Percentiles rank a stretch among this genome's conserved stretches.
Conservation (phyloP, 2,113 vertebrate genomes). For the Psettodes erumei region DNA sequence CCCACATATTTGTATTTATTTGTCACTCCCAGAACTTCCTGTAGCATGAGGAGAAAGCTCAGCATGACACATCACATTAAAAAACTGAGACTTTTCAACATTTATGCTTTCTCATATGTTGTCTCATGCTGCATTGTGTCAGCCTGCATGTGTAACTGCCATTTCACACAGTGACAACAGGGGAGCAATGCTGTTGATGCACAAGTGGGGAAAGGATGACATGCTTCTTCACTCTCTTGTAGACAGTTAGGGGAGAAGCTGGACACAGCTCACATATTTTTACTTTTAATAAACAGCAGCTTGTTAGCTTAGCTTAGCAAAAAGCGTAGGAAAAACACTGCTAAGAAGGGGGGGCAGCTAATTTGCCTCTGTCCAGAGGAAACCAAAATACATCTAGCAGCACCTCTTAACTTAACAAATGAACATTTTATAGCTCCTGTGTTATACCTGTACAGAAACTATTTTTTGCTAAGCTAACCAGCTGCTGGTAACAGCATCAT, state of each 20-base stretch:
- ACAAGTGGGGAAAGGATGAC: background rate
- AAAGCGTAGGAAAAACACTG: no score
- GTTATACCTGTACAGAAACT: no score
- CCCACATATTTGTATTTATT: background rate
- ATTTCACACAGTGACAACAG: background rate
- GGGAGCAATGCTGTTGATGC: background rate
- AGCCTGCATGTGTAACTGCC: slow-evolving; percentile 5
- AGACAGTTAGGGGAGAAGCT: background rate
- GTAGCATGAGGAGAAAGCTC: background rate
- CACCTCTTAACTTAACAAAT: background rate
- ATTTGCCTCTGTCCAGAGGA: background rate
- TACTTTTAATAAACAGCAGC: background rate
- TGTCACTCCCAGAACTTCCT: background rate
- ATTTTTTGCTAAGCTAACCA: no score
- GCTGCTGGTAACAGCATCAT: background rate
- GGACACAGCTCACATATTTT: background rate
- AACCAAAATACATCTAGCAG: background rate
- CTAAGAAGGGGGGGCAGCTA: no score
- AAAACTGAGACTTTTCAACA: background rate
- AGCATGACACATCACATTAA: background rate
- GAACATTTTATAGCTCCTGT: background rate
- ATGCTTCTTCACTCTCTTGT: background rate
- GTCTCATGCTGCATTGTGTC: background rate
- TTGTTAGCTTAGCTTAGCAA: background rate
- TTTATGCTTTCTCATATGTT: background rate